A percentile compares a stretch with the other conserved stretches of the same genome.
These are phyloP conservation scores for Phaedon cochleariae DNA, from an alignment of 2,888 invertebrate species.

Conservation along the genomic window DNA sequence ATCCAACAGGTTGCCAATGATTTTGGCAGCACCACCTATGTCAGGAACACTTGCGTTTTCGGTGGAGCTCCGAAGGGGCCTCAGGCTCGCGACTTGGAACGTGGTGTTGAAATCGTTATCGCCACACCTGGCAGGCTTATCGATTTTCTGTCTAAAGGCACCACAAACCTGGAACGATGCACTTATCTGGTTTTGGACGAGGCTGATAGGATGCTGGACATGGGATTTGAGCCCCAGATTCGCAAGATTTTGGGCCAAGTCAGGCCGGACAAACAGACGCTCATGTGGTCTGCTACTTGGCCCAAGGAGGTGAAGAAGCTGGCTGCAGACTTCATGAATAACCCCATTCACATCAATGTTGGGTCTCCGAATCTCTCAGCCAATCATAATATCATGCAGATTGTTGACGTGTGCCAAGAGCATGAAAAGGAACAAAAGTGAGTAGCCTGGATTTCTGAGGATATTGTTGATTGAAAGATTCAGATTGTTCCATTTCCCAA, in stretches of 20 bases:
- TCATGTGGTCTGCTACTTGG: slow-evolving; percentile 99
- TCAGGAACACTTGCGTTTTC: slow-evolving; percentile 86
- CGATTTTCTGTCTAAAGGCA: slow-evolving; percentile 80
- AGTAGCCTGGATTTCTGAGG: no score
- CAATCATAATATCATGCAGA: slow-evolving; percentile 90
- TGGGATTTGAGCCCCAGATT: slow-evolving; percentile 98
- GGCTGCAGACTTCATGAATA: slow-evolving; percentile 90
- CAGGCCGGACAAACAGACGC: slow-evolving; percentile 90
- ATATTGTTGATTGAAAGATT: no score
- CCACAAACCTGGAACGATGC: slow-evolving; percentile 76
- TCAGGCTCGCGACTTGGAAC: slow-evolving; percentile 75
- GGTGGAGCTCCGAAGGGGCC: slow-evolving; percentile 92
- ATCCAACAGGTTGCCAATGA: slow-evolving; percentile 82
- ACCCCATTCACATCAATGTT: slow-evolving; percentile 91
- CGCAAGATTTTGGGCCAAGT: slow-evolving; percentile 93
- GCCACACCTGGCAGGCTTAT: slow-evolving; percentile 87
- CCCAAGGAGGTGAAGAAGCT: slow-evolving; percentile 92
- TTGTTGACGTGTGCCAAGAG: slow-evolving; percentile 86
- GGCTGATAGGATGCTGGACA: slow-evolving; percentile 96
- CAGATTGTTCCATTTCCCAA: no score
- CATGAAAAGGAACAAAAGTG: slow-evolving; percentile 77
- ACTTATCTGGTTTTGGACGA: slow-evolving; percentile 93
- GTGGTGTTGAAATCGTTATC: slow-evolving; percentile 83
- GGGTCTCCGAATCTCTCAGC: slow-evolving; percentile 88
- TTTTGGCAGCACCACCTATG: slow-evolving; percentile 81